Percentiles rank a stretch among this genome's conserved stretches.
Conservation (phyloP, 2,113 vertebrate species). For the Antechinus stuartii region DNA sequence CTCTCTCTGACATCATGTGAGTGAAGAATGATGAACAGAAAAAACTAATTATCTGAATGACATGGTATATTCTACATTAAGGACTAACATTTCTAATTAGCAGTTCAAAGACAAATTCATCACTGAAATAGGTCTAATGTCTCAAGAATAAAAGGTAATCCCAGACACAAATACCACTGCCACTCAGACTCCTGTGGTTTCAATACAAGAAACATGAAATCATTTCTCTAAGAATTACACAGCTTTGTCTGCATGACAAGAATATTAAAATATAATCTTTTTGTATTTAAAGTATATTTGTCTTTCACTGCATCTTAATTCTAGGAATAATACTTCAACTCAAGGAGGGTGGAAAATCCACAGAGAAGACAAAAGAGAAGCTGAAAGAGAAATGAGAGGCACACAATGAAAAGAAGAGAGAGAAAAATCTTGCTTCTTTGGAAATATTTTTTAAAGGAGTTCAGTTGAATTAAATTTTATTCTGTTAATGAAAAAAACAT, state of each 20-base stretch:
- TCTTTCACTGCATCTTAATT: slow-evolving; percentile 53
- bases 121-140: slow-evolving; percentile 4
- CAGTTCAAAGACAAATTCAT: slow-evolving; percentile 8
- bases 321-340: slow-evolving; percentile 48
- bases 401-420: not conserved
- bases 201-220: slow-evolving; percentile 48
- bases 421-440: slow-evolving; percentile 32
- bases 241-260: slow-evolving; percentile 39
- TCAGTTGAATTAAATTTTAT: not conserved
- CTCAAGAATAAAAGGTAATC: not conserved
- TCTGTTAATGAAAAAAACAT: not conserved
- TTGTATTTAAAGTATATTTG: slow-evolving; percentile 32
- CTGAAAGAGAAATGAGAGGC: not conserved
- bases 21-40: too few relatives aligned
- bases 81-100: slow-evolving; percentile 44
- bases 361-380: slow-evolving; percentile 51
- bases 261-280: slow-evolving; percentile 70
- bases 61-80: not conserved
- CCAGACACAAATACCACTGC: slow-evolving; percentile 11
- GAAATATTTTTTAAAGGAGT: not conserved
- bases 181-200: slow-evolving; percentile 60
- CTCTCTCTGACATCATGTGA: not conserved
- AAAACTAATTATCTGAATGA: not conserved
- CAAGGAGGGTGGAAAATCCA: not conserved
- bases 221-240: slow-evolving; percentile 59